phyloP scores from a whole-genome alignment of 2,113 vertebrate genomes.

The Australoheros scitulus region DNA sequence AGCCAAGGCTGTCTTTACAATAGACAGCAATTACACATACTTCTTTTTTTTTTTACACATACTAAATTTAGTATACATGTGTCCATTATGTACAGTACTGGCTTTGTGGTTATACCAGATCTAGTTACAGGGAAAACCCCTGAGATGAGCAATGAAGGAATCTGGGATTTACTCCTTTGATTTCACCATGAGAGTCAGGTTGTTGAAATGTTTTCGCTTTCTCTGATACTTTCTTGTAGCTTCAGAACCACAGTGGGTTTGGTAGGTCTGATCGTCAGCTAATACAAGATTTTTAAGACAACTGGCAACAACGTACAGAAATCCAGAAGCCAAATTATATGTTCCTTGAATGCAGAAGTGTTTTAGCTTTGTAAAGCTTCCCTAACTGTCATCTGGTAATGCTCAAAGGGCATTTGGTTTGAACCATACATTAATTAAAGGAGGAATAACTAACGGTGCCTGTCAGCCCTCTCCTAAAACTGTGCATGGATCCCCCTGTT shows the following conservation, averaged over 20 bases:
- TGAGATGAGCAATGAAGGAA: slow-evolving; percentile 10
- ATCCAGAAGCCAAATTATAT: neutral
- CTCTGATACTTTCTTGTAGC: neutral
- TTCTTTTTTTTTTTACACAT: too few relatives aligned
- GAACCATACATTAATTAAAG: neutral
- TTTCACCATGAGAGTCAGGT: slow-evolving; percentile 8
- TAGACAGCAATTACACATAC: too few relatives aligned
- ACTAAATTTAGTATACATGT: neutral
- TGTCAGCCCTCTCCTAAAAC: neutral
- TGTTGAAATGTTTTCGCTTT: slow-evolving; percentile 6
- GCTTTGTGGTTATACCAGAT: slow-evolving; percentile 27
- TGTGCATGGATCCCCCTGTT: neutral
- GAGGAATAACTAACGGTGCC: neutral
- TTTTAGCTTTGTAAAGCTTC: neutral
- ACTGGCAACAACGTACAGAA: neutral
- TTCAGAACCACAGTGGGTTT: neutral
- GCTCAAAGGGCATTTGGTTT: neutral
- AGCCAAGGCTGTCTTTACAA: neutral
- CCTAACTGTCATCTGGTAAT: neutral
- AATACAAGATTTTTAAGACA: neutral
- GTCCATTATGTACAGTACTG: slow-evolving; percentile 3
- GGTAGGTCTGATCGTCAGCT: neutral
- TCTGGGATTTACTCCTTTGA: slow-evolving; percentile 37
- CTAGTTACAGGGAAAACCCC: slow-evolving; percentile 11
- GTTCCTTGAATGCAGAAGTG: neutral